A percentile compares a stretch with the other conserved stretches of the same genome.
phyloP scores from a whole-genome alignment of 2,113 vertebrate species.

The Caretta caretta region DNA sequence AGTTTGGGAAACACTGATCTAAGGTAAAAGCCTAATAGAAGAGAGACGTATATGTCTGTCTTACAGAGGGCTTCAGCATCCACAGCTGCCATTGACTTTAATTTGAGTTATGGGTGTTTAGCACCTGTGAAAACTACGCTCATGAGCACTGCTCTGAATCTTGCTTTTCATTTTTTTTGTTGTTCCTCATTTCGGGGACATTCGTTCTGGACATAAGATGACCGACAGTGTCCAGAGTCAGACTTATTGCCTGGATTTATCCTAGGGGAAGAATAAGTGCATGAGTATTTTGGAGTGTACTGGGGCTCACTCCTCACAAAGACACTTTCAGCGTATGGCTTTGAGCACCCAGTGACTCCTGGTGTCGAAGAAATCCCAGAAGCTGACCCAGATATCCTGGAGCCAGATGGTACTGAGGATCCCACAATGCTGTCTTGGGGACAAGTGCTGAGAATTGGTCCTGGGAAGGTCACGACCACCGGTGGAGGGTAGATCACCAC shows the following conservation, averaged over 20 bases:
- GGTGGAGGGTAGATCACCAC: slow-evolving; percentile 60
- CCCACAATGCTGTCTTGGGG: slow-evolving; percentile 6
- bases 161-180: rapidly evolving
- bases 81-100: not conserved
- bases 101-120: not conserved
- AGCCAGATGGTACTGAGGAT: not conserved
- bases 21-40: not conserved
- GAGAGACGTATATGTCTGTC: not conserved
- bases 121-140: rapidly evolving
- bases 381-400: not conserved
- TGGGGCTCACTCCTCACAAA: rapidly evolving
- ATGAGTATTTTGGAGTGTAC: rapidly evolving
- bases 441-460: slow-evolving; percentile 30
- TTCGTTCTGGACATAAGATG: rapidly evolving
- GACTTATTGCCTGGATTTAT: slow-evolving; percentile 43
- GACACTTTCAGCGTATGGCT: not conserved
- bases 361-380: not conserved
- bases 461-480: not conserved
- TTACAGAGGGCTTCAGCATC: not conserved
- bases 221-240: rapidly evolving
- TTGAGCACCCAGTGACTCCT: rapidly evolving
- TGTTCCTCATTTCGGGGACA: not conserved
- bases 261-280: slow-evolving; percentile 6
- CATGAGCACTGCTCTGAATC: not conserved
- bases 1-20: no score